Conservation (phyloP, 2,888 invertebrate genomes). For the Isoperla grammatica region DNA sequence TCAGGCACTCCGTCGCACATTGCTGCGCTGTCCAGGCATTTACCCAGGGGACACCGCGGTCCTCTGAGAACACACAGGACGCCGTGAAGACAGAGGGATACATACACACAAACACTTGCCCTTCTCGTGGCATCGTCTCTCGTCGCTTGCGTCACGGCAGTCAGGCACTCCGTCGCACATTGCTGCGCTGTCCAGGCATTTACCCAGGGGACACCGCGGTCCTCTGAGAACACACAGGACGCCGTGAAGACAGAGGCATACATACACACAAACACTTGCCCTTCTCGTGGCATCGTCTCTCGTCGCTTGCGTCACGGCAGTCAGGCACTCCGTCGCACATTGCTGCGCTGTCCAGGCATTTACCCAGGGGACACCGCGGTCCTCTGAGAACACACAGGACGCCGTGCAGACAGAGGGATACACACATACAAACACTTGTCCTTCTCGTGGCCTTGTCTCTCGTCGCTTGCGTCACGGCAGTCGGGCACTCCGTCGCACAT, state of each 20-base stretch:
- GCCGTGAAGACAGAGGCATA: not conserved
- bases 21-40: conserved; percentile 54
- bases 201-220: conserved; percentile 61
- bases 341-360: conserved; percentile 54
- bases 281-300: conserved; percentile 39
- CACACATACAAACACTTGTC: conserved; percentile 40
- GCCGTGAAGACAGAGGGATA: not conserved
- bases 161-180: conserved; percentile 63
- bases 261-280: conserved; percentile 37
- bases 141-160: conserved; percentile 66
- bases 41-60: conserved; percentile 61
- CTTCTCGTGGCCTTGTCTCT: conserved; percentile 39
- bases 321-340: conserved; percentile 63
- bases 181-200: conserved; percentile 54
- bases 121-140: conserved; percentile 39
- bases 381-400: not conserved
- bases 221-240: conserved; percentile 7
- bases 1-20: conserved; percentile 63
- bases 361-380: conserved; percentile 61
- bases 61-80: conserved; percentile 7
- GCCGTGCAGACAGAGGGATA: too few relatives aligned
- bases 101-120: conserved; percentile 49
- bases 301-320: conserved; percentile 66
- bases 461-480: conserved; percentile 66
- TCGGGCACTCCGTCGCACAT: conserved; percentile 63